These are phyloP conservation scores for Lanistes nyassanus DNA, from an alignment of 1,140 invertebrate genomes.

Conservation along the genomic window DNA sequence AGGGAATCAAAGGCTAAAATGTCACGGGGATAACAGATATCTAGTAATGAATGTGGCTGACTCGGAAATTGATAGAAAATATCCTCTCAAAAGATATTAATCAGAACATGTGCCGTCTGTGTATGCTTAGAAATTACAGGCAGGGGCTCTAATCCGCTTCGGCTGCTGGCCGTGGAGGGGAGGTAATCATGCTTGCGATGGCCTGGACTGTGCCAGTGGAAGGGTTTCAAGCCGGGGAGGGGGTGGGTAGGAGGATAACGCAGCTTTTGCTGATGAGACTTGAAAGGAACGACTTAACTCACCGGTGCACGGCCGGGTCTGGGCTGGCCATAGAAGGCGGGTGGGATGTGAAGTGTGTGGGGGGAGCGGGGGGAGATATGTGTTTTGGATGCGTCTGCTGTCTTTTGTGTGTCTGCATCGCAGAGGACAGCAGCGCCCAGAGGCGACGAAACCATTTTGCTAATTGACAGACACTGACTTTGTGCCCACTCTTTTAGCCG, in stretches of 20 bases:
- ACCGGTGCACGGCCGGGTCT: neutral
- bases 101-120: constrained; percentile 26
- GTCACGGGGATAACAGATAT: constrained; percentile 26
- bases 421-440: neutral
- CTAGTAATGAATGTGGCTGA: constrained; percentile 30
- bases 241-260: neutral
- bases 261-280: constrained; percentile 19
- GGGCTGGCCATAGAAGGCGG: no score
- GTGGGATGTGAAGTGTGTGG: no score
- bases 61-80: constrained; percentile 31
- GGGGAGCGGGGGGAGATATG: no score
- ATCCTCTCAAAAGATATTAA: constrained; percentile 32
- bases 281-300: constrained; percentile 25
- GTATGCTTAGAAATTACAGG: constrained; percentile 24
- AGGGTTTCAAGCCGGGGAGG: neutral
- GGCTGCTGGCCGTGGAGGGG: constrained; percentile 1
- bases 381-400: no score
- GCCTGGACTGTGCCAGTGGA: neutral
- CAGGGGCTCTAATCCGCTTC: constrained; percentile 9
- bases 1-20: constrained; percentile 23
- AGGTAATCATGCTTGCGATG: neutral
- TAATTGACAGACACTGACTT: constrained; percentile 13
- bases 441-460: constrained; percentile 14
- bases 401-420: neutral
- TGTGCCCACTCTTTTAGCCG: no score